Conservation (phyloP, 2,113 vertebrate genomes). For the Leucoraja erinaceus region DNA sequence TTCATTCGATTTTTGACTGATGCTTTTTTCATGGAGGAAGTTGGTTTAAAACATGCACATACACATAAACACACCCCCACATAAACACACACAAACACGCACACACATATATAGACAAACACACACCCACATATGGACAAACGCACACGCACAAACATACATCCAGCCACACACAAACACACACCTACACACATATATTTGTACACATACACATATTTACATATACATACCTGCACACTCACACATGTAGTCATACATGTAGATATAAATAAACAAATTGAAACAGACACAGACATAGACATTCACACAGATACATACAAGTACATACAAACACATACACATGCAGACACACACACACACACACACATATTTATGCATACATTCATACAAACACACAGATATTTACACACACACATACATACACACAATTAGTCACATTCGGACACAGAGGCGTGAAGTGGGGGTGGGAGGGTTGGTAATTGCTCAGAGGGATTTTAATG, state of each 20-base stretch:
- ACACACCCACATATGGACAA: too few relatives aligned
- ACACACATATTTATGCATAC: background rate
- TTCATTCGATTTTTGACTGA: constrained; percentile 8
- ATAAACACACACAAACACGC: background rate
- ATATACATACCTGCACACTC: background rate
- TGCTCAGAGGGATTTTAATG: constrained; percentile 32
- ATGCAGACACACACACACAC: background rate
- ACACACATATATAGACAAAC: too few relatives aligned
- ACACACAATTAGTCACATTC: background rate
- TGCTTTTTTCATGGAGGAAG: background rate
- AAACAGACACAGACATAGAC: background rate
- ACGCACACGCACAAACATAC: too few relatives aligned
- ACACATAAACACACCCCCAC: background rate
- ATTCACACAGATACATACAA: too few relatives aligned
- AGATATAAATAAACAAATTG: background rate
- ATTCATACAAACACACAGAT: background rate
- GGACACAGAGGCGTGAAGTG: background rate
- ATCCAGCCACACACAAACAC: too few relatives aligned
- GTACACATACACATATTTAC: background rate
- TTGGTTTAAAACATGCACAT: background rate
- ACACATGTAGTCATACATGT: background rate
- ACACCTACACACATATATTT: background rate
- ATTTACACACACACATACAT: background rate
- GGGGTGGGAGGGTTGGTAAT: background rate
- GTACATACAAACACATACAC: background rate